Conservation (phyloP, 92 coral and sea anemone species). For the Galaxea fascicularis region DNA sequence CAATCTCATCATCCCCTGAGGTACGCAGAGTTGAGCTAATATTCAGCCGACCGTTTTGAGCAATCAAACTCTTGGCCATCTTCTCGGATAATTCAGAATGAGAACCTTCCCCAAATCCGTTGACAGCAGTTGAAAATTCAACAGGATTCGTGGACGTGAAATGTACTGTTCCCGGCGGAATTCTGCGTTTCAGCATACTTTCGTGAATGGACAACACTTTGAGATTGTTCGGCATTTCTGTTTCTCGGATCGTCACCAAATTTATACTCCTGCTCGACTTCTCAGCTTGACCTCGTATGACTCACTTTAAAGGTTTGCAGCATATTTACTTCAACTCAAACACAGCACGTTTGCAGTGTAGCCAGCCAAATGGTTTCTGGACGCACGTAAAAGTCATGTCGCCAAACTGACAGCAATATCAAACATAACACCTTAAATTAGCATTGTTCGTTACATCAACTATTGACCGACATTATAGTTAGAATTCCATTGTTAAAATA, state of each 20-base stretch:
- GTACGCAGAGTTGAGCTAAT: neutral
- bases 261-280: neutral
- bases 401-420: neutral
- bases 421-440: neutral
- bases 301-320: neutral
- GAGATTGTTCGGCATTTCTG: constrained; percentile 44
- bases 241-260: neutral
- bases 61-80: constrained; percentile 10
- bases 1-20: constrained; percentile 3
- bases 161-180: constrained; percentile 1
- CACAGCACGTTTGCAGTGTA: neutral
- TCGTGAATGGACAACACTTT: constrained; percentile 25
- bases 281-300: neutral
- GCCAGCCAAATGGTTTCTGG: constrained; percentile 11
- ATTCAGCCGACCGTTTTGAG: neutral
- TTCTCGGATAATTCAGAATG: neutral
- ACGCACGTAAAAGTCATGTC: neutral
- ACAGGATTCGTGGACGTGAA: neutral
- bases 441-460: constrained; percentile 10
- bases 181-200: constrained; percentile 3
- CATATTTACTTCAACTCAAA: constrained; percentile 19
- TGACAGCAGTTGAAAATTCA: neutral
- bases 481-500: constrained; percentile 18
- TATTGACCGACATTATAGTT: constrained; percentile 2
- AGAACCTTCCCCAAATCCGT: neutral